Percentiles rank a stretch among this genome's conserved stretches.
Evolutionary conservation across 2,797 vertebrate genomes (phyloP).

Genomic region (Petrocephalus sullivani): DNA sequence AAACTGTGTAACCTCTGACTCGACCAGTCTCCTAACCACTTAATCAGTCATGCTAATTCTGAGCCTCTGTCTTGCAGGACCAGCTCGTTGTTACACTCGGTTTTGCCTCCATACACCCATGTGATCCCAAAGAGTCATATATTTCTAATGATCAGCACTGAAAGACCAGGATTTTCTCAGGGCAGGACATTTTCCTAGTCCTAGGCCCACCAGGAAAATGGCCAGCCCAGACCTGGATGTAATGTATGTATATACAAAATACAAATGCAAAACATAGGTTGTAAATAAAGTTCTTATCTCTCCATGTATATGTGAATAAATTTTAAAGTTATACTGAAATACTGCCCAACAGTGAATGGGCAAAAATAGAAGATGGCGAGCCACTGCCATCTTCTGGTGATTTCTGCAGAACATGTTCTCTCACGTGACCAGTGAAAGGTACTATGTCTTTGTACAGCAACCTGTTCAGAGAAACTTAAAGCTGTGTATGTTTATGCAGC

Average conservation of each 20-base stretch:
- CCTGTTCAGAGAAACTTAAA: background rate
- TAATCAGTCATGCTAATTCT: background rate
- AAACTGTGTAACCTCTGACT: background rate
- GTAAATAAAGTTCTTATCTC: background rate
- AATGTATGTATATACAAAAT: background rate
- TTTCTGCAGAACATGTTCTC: background rate
- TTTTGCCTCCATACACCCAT: conserved; percentile 73
- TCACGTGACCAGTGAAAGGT: background rate
- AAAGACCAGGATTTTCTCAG: conserved; percentile 74
- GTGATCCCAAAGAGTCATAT: conserved; percentile 76
- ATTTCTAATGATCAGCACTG: conserved; percentile 70
- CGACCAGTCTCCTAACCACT: background rate
- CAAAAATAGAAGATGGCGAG: background rate
- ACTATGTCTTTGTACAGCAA: background rate
- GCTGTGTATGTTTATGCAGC: background rate
- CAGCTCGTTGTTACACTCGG: conserved; percentile 74
- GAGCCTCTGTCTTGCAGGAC: conserved; percentile 51
- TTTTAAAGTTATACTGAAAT: background rate
- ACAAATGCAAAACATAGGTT: background rate
- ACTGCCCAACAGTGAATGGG: background rate
- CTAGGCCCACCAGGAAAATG: background rate
- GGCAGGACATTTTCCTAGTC: conserved; percentile 40
- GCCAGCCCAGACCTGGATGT: background rate
- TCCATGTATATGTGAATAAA: background rate
- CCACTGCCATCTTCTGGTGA: conserved; percentile 17